Evolutionary conservation across 2,113 vertebrate genomes (phyloP).

Genomic region (Pungitius pungitius): DNA sequence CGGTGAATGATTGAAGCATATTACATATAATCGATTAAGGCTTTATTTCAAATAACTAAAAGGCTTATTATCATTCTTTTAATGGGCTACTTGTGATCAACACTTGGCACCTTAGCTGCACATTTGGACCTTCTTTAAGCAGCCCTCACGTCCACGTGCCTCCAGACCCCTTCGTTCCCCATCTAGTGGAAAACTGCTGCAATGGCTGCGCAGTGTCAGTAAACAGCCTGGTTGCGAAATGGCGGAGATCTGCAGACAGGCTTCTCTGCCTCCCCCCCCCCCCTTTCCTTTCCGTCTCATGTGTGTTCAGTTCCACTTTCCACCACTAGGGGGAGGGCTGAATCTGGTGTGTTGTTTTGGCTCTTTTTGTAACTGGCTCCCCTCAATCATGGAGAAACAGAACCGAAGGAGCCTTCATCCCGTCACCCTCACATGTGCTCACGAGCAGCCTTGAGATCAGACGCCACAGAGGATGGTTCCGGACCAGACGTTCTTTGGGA

Average conservation of each 20-base stretch:
- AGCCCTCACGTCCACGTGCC: slow-evolving; percentile 33
- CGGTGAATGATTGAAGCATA: slow-evolving; percentile 5
- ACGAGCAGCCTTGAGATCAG: slow-evolving; percentile 34
- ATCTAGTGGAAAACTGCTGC: slow-evolving; percentile 68
- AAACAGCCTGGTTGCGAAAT: slow-evolving; percentile 90
- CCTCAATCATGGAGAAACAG: slow-evolving; percentile 27
- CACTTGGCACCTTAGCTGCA: slow-evolving; percentile 24
- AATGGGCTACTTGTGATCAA: slow-evolving; percentile 16
- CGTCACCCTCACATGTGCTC: slow-evolving; percentile 18
- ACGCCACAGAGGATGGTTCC: slow-evolving; percentile 23
- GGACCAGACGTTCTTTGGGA: slow-evolving; percentile 53
- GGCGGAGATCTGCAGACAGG: slow-evolving; percentile 82
- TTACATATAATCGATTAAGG: neutral
- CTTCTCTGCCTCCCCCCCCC: slow-evolving; percentile 73
- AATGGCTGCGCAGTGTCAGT: slow-evolving; percentile 78
- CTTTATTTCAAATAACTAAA: neutral
- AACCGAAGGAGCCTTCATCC: slow-evolving; percentile 32
- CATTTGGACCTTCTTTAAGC: slow-evolving; percentile 41
- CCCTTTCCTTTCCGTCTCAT: slow-evolving; percentile 64
- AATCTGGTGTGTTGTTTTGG: slow-evolving; percentile 39
- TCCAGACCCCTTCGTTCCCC: slow-evolving; percentile 52
- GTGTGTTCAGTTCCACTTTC: slow-evolving; percentile 78
- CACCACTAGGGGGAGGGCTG: slow-evolving; percentile 85
- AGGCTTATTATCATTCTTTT: slow-evolving; percentile 7
- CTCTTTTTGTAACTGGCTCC: slow-evolving; percentile 40